Evolutionary conservation across 1,140 invertebrate genomes (phyloP).

Genomic region (Musca vetustissima): DNA sequence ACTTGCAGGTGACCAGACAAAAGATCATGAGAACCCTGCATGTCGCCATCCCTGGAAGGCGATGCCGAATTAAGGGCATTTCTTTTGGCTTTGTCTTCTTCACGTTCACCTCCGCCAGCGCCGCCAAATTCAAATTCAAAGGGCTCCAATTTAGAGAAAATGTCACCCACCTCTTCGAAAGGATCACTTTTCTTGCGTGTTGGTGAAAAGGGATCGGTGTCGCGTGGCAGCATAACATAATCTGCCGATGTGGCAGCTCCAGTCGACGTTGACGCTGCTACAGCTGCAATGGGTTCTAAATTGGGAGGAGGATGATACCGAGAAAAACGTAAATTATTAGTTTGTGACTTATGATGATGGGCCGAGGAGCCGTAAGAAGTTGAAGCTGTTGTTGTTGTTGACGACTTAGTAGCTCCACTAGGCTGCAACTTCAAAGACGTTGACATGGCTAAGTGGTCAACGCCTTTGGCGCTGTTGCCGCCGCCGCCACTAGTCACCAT

Average conservation of each 20-base stretch:
- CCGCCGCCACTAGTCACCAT: no score
- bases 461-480: no score
- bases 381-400: slow-evolving; percentile 11
- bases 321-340: slow-evolving; percentile 20
- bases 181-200: slow-evolving; percentile 62
- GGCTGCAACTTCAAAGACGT: no score
- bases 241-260: slow-evolving; percentile 30
- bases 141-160: slow-evolving; percentile 62
- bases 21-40: slow-evolving; percentile 16
- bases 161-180: slow-evolving; percentile 65
- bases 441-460: no score
- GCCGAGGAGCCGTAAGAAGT: neutral
- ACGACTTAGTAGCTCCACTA: no score
- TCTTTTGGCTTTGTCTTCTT: neutral
- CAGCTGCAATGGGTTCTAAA: slow-evolving; percentile 36
- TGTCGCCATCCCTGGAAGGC: neutral
- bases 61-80: slow-evolving; percentile 5
- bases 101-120: neutral
- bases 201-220: slow-evolving; percentile 54
- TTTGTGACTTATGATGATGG: slow-evolving; percentile 19
- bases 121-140: slow-evolving; percentile 62
- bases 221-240: slow-evolving; percentile 50
- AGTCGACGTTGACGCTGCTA: slow-evolving; percentile 29
- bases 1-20: slow-evolving; percentile 68
- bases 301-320: slow-evolving; percentile 51